Evolutionary conservation across 2,888 invertebrate species (phyloP).

Genomic region (Polymixis lichenea): DNA sequence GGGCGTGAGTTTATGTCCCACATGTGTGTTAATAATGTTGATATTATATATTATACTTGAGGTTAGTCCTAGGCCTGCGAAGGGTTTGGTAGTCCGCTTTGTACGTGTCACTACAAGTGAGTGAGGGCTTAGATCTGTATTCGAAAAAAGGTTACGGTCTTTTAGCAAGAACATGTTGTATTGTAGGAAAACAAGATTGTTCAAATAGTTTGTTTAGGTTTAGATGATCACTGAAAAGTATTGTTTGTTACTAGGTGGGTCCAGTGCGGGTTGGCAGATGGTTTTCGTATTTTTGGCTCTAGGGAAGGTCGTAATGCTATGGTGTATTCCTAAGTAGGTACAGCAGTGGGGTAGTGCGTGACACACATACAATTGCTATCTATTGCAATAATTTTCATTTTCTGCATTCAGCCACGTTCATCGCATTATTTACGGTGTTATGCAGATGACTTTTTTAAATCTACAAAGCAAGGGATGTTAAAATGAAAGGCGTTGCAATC

Average conservation of each 20-base stretch:
- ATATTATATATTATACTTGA: neutral
- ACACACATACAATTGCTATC: too few species aligned
- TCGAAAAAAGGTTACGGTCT: slow-evolving; percentile 20
- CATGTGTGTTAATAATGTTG: slow-evolving; percentile 3
- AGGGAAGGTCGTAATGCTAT: neutral
- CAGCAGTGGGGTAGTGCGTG: too few species aligned
- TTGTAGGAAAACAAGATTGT: slow-evolving; percentile 22
- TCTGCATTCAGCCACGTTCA: too few species aligned
- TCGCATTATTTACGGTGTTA: too few species aligned
- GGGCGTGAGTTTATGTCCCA: neutral
- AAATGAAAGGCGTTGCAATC: too few species aligned
- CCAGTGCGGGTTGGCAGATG: too few species aligned
- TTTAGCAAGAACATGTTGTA: neutral
- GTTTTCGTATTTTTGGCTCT: too few species aligned
- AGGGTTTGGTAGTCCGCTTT: neutral
- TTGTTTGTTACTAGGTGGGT: neutral
- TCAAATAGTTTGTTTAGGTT: slow-evolving; percentile 20
- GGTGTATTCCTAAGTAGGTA: neutral
- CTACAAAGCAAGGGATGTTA: too few species aligned
- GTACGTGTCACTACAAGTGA: slow-evolving; percentile 15
- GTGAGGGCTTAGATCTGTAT: slow-evolving; percentile 15
- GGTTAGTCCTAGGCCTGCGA: neutral
- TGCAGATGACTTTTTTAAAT: too few species aligned
- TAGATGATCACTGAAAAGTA: neutral
- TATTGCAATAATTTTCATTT: too few species aligned